Conservation (phyloP, 2,113 vertebrate species). For the Bubalus kerabau region DNA sequence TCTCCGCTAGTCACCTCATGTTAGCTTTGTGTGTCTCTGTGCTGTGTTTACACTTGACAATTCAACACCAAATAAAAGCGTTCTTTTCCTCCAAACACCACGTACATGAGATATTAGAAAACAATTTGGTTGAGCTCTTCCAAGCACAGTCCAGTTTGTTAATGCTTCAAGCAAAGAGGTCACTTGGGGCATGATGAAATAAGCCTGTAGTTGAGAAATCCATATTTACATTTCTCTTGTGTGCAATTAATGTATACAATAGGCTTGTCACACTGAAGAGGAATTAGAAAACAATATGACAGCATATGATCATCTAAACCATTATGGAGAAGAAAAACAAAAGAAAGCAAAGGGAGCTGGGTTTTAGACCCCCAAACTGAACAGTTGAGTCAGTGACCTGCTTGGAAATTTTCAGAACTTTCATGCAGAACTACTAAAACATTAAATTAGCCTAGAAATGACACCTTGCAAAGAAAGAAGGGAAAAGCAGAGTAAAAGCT, state of each 20-base stretch:
- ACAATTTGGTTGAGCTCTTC: neutral
- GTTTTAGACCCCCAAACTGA: neutral
- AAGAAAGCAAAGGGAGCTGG: neutral
- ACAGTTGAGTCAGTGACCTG: neutral
- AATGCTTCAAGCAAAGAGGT: neutral
- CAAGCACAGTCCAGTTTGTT: neutral
- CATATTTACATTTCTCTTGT: neutral
- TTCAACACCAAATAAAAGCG: neutral
- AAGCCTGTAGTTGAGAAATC: neutral
- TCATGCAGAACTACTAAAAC: neutral
- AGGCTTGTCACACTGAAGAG: neutral
- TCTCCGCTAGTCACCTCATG: neutral
- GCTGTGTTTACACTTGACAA: neutral
- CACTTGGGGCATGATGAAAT: neutral
- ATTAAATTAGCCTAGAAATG: neutral
- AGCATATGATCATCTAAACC: neutral
- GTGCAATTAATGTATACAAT: neutral
- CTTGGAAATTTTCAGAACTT: neutral
- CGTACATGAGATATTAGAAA: neutral
- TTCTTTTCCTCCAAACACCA: neutral
- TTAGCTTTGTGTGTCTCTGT: neutral
- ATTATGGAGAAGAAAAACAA: neutral
- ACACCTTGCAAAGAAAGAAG: neutral
- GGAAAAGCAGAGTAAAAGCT: neutral
- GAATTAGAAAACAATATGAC: neutral